These are phyloP conservation scores for Trachelus stipa DNA, from an alignment of 2,888 invertebrate genomes.

Conservation along the genomic window DNA sequence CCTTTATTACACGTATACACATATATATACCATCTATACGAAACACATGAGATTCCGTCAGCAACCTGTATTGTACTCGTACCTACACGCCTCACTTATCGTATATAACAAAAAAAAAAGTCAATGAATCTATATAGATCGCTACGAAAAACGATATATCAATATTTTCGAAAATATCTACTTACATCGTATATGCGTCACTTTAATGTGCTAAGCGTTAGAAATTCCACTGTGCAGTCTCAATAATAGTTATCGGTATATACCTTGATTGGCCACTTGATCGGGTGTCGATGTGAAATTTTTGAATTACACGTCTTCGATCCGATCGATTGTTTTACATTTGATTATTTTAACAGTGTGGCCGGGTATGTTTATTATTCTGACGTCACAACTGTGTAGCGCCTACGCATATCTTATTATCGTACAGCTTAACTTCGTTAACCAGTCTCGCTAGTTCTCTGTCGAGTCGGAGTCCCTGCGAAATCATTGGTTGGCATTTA, in stretches of 20 bases:
- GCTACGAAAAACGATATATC: conserved; percentile 26
- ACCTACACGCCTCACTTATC: conserved; percentile 49
- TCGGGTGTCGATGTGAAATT: neutral
- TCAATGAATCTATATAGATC: conserved; percentile 23
- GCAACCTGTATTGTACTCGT: conserved; percentile 45
- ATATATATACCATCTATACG: conserved; percentile 9
- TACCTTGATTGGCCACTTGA: neutral
- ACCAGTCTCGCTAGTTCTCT: no score
- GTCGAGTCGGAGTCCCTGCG: no score
- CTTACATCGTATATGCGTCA: neutral
- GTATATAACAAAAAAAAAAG: conserved; percentile 18
- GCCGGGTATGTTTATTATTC: no score
- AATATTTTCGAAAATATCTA: neutral
- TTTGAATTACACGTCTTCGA: neutral
- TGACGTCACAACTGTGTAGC: no score
- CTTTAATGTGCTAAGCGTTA: neutral
- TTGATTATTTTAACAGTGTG: no score
- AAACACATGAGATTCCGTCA: conserved; percentile 29
- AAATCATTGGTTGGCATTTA: no score
- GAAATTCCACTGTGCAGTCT: conserved; percentile 2
- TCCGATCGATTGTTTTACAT: no score
- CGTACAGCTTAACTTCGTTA: no score
- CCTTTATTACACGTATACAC: conserved; percentile 16
- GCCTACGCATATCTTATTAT: no score
- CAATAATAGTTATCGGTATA: no score